Evolutionary conservation across 2,113 vertebrate species (phyloP).

Genomic region (Anguilla japonica): DNA sequence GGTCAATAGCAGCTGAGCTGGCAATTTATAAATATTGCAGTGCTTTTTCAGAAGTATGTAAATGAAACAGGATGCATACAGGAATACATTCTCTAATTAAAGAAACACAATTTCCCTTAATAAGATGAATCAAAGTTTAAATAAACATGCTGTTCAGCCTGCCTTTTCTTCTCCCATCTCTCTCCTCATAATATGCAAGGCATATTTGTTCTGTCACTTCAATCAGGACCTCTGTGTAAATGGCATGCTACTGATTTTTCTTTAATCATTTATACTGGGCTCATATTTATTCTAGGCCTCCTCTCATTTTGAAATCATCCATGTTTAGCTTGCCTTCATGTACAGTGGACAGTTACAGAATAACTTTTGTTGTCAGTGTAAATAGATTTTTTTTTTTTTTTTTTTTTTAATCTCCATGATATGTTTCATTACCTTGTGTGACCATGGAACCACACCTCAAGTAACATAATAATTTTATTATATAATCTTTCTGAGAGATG

Average conservation of each 20-base stretch:
- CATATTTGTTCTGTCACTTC: slow-evolving; percentile 19
- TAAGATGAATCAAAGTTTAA: slow-evolving; percentile 35
- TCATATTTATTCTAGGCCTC: slow-evolving; percentile 27
- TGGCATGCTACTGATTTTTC: slow-evolving; percentile 24
- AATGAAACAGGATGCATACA: slow-evolving; percentile 7
- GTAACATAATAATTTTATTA: slow-evolving; percentile 22
- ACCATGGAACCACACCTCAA: slow-evolving; percentile 23
- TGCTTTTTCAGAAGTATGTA: slow-evolving; percentile 24
- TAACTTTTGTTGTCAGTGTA: slow-evolving; percentile 23
- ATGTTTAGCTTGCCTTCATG: slow-evolving; percentile 14
- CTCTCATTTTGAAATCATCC: slow-evolving; percentile 15
- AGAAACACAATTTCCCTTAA: neutral
- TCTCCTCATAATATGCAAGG: neutral
- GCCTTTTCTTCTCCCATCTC: neutral
- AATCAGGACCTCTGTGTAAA: slow-evolving; percentile 5
- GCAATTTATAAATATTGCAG: slow-evolving; percentile 41
- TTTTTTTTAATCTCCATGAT: neutral
- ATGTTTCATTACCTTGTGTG: slow-evolving; percentile 35
- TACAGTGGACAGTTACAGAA: slow-evolving; percentile 23
- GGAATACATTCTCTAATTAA: slow-evolving; percentile 25
- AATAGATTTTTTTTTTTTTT: no score
- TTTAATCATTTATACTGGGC: slow-evolving; percentile 34
- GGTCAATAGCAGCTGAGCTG: slow-evolving; percentile 33
- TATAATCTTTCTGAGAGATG: slow-evolving; percentile 16
- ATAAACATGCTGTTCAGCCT: slow-evolving; percentile 9